Base-by-base conservation (phyloP, 64 coral and sea anemone genomes). In the Platygyra sinensis region DNA sequence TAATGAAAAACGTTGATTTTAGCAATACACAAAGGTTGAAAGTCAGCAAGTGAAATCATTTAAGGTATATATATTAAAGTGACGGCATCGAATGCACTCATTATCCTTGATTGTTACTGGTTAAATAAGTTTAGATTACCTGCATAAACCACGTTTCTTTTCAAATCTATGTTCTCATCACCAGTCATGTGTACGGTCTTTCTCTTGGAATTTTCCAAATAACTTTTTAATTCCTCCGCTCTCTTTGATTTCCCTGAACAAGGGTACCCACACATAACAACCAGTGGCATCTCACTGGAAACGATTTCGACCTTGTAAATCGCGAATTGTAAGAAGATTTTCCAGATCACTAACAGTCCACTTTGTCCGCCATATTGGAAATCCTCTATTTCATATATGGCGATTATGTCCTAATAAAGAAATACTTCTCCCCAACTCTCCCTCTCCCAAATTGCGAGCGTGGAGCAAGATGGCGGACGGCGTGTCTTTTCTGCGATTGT, bases 221-320 rank as follows among this genome's bases (percentile, higher is more conserved):
- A 90, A 29, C 82, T 75, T 50, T 88, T 96, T 19, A 96, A 78
- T 42, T 93, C 95, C 3, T 57, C 20, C n/a, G 86, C 88, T 80
- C 95, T 87, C 57, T 93, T 96, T 52, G 86, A 87, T 61, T 96
- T 96, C 7, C 95, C 91, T 24, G 95, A 96, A 51, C 87, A 90
- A 62, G 95, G 95, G 49, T 67, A 96, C 9, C 95, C 95, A 54
- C 86, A 92, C 69, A 96, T 89, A 8, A 96, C 24, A 55, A 96
- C 77, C 17, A 96, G 88, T 28, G 95, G 95, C 95, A 96, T 96
- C 61, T 88, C 74, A 24, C 29, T 36, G 2, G 29, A 33, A 32
- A 62, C 11, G 22, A 17, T 52, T 30, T 79, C 2, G n/a, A 24
- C 22, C 5, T 27, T 69, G 12, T 28, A 69, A n/a, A 27, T 27